Base-by-base conservation (phyloP, 2,113 vertebrate species). In the Mellivora capensis region DNA sequence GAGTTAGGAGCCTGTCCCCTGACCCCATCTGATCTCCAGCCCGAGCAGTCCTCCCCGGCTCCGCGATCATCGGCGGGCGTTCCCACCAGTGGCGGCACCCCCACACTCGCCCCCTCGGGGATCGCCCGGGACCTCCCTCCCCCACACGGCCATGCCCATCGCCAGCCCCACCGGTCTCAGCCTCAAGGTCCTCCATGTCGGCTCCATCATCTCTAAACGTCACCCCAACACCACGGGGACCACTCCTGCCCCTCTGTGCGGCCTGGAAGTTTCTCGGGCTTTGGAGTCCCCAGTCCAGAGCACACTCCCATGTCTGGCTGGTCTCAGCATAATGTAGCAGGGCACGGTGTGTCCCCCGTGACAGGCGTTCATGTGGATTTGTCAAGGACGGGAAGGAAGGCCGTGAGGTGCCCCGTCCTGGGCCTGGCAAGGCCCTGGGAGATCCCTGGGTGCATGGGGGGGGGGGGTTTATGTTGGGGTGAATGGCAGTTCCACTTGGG, bases 71-170 rank as follows among this genome's bases (percentile, higher is more conserved):
- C 81, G 3, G 34, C 4, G 13, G 82, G 6, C 77, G 34, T 4
- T 6, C 4, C 59, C 8, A 5, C 54, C 67, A 2, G 29, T 17
- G 39, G 34, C 64, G 3, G 10, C 57, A 9, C 15, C 44, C 79
- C 49, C 15, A 20, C 11, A 72, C 11, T 14, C 4, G 4, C 34
- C 34, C 67, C 54, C 3, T 7, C 23, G 1, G 0, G 29, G 18
- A 25, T 6, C 71, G 27, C 54, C 39, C 14, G 0, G 0, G 20
- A 39, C 23, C 93, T 21, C 5, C 44, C 18, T 25, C 87, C 0
- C 6, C 20, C 1, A 2, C 8, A 2, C 0, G 15, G 72, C 74
- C 67, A 29, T 0, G 29, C 8, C 44, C 39, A 34, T 6, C 52
- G 1, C 31, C 23, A 12, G 12, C 42, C 7, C 14, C 42, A 1